Base-by-base conservation (phyloP, 1,140 invertebrate species). In the Papilio polyxenes region DNA sequence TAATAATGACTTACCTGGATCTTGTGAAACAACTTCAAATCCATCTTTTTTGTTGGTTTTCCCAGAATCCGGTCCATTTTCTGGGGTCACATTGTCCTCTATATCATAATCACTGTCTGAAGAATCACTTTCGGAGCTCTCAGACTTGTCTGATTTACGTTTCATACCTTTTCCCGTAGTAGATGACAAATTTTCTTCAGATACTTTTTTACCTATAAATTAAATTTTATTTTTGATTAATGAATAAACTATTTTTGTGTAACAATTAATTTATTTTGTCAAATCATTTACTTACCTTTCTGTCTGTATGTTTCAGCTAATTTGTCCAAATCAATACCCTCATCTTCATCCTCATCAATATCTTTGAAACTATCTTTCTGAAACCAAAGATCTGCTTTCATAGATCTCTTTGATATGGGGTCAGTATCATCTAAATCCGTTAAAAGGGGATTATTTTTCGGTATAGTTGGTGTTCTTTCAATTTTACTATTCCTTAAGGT, bases 301-400 rank as follows among this genome's bases (percentile, higher is more conserved):
- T 96, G 96, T 86, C 97, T 97, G 88, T 96, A 97, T 49, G 96
- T 95, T 85, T 97, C 96, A 4, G 96, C 96, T 92, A 98, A 95
- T 90, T 96, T 96, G 88, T 98, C 97, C 81, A 99, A 95, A 93
- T 99, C 98, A 48, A 96, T 96, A 89, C 98, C 98, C 92, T 98
- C 98, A 91, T 98, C 97, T 72, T 96, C 96, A 77, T 98, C 97
- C 83, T 96, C 95, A 85, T 97, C 96, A 53, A 98, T 92, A 87
- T 97, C 96, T 90, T 98, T 97, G 89, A 99, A 98, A 78, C 96
- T 95, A 87, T 98, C 97, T 94, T 98, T 98, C 87, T 98, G 96
- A 92, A 99, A 99, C 98, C 98, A 99, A 13, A 97, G 92, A 84
- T 98, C 95, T 0, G 98, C 97, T 92, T 98, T 98, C 82, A 97